Conservation (phyloP, 2,113 vertebrate genomes). For the Nerophis lumbriciformis region DNA sequence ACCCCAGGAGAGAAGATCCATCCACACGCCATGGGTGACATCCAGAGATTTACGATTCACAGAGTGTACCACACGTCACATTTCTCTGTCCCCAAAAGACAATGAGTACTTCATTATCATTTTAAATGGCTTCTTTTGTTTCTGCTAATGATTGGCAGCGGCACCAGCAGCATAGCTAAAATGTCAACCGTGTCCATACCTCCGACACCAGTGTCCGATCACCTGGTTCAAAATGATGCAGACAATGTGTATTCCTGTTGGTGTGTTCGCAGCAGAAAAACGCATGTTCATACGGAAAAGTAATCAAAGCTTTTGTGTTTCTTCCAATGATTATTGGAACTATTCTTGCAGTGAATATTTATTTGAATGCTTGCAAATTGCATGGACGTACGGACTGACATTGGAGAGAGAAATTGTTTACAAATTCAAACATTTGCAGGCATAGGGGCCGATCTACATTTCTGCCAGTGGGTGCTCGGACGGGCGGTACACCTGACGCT, state of each 20-base stretch:
- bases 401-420: slow-evolving; percentile 16
- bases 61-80: slow-evolving; percentile 42
- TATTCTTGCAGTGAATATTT: slow-evolving; percentile 4
- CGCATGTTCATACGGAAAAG: slow-evolving; percentile 8
- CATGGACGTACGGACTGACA: slow-evolving; percentile 8
- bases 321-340: slow-evolving; percentile 5
- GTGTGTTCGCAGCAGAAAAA: slow-evolving; percentile 20
- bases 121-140: slow-evolving; percentile 69
- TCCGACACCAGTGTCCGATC: slow-evolving; percentile 36
- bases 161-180: slow-evolving; percentile 40
- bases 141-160: slow-evolving; percentile 37
- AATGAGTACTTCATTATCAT: slow-evolving; percentile 72
- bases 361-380: slow-evolving; percentile 5
- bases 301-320: slow-evolving; percentile 17
- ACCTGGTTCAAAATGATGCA: slow-evolving; percentile 11
- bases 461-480: no score
- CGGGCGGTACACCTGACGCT: no score
- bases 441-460: no score
- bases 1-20: slow-evolving; percentile 57
- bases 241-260: slow-evolving; percentile 18
- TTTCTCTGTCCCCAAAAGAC: slow-evolving; percentile 61
- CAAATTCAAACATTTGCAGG: slow-evolving; percentile 34
- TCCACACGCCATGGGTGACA: slow-evolving; percentile 61
- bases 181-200: slow-evolving; percentile 50
- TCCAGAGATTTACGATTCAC: slow-evolving; percentile 66